Percentiles rank a stretch among this genome's conserved stretches.
Conservation (phyloP, 1,140 invertebrate genomes). For the Drosophila equinoxialis region DNA sequence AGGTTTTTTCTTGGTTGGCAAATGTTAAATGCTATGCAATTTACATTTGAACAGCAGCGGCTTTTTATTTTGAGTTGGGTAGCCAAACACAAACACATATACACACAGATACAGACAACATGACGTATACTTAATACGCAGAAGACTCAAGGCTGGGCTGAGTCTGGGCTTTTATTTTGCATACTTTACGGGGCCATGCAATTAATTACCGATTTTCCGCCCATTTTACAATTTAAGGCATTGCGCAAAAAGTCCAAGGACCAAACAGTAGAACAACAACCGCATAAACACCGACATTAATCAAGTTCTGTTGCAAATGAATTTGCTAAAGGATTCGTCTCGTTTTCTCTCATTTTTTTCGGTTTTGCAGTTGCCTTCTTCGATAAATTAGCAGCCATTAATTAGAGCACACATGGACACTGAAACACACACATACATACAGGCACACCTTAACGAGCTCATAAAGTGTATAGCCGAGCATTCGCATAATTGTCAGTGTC, state of each 20-base stretch:
- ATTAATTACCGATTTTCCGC: constrained; percentile 53
- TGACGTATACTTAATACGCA: constrained; percentile 43
- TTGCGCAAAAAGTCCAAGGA: not conserved
- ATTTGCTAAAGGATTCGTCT: constrained; percentile 45
- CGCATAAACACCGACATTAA: constrained; percentile 60
- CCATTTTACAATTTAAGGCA: not conserved
- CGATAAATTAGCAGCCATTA: constrained; percentile 54
- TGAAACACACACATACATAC: not conserved
- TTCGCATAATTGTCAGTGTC: constrained; percentile 48
- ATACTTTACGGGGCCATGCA: constrained; percentile 45
- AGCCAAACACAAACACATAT: not conserved
- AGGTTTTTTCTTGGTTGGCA: not conserved
- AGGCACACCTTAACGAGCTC: constrained; percentile 24
- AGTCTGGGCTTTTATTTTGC: not conserved
- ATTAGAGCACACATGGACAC: constrained; percentile 29
- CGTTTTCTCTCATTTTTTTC: not conserved
- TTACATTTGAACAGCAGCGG: constrained; percentile 32
- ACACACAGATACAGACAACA: not conserved
- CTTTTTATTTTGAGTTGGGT: constrained; percentile 34
- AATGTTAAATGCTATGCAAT: constrained; percentile 18
- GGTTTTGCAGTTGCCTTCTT: constrained; percentile 9
- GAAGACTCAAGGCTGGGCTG: not conserved
- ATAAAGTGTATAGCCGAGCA: constrained; percentile 26
- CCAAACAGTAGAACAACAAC: not conserved
- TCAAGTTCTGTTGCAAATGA: constrained; percentile 62